These are phyloP conservation scores for Anabacerthia variegaticeps DNA, from an alignment of 2,797 vertebrate species.

Conservation along the genomic window DNA sequence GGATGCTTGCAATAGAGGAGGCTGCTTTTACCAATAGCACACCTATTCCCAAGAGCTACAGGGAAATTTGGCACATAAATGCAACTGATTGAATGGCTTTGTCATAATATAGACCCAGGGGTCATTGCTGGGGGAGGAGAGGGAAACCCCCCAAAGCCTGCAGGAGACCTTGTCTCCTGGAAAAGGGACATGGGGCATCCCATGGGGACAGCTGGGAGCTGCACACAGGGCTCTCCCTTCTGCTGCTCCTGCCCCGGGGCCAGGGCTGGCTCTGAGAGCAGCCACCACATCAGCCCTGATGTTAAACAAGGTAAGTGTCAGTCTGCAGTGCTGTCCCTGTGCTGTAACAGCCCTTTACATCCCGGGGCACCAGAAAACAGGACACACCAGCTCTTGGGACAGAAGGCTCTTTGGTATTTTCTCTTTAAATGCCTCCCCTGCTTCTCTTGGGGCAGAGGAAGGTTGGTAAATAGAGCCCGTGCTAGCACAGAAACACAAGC, in stretches of 20 bases:
- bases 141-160: background rate
- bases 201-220: accelerated
- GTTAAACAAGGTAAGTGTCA: background rate
- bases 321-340: background rate
- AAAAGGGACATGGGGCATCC: background rate
- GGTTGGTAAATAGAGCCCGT: background rate
- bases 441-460: background rate
- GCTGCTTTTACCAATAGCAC: background rate
- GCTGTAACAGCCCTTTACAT: background rate
- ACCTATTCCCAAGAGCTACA: background rate
- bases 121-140: background rate
- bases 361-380: background rate
- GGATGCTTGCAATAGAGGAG: background rate
- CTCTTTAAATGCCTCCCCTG: background rate
- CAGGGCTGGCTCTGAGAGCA: background rate
- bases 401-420: background rate
- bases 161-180: background rate
- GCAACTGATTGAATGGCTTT: background rate
- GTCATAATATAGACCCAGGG: background rate
- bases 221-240: background rate
- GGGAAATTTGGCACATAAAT: background rate
- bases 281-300: background rate
- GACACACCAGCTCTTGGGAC: background rate
- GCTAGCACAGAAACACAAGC: constrained; percentile 26
- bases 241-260: background rate